Percentiles rank a stretch among this genome's conserved stretches.
These are phyloP conservation scores for Polymixis flavicincta DNA, from an alignment of 2,888 invertebrate species.

Conservation along the genomic window DNA sequence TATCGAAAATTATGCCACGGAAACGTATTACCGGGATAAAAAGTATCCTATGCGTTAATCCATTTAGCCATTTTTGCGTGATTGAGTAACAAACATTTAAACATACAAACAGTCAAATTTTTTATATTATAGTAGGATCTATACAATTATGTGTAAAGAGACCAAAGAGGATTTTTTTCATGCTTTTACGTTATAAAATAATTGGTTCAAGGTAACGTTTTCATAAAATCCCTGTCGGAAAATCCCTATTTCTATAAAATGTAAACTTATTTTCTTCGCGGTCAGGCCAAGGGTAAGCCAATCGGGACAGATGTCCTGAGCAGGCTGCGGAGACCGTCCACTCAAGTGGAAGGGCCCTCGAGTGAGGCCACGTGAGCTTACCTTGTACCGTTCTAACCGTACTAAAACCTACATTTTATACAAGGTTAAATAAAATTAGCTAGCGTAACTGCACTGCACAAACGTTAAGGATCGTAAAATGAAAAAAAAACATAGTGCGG, in stretches of 20 bases:
- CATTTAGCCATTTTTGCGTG: no score
- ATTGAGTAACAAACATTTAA: no score
- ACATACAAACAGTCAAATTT: no score
- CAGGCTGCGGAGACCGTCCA: constrained; percentile 39
- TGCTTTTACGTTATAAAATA: no score
- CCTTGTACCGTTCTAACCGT: constrained; percentile 33
- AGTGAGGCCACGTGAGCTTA: constrained; percentile 42
- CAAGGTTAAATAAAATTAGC: not conserved
- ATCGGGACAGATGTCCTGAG: constrained; percentile 53
- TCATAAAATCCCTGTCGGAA: not conserved
- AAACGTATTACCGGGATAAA: no score
- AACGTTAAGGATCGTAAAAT: not conserved
- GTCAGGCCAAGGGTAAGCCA: constrained; percentile 34
- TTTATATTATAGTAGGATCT: no score
- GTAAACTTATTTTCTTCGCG: constrained; percentile 33
- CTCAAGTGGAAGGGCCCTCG: constrained; percentile 49
- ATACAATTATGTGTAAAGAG: no score
- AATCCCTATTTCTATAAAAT: constrained; percentile 18
- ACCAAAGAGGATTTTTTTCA: no score
- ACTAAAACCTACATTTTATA: not conserved
- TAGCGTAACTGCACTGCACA: not conserved
- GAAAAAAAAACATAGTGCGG: not conserved
- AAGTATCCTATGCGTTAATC: no score
- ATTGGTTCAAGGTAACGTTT: not conserved
- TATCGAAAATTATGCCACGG: no score